These are phyloP conservation scores for Trachymyrmex cornetzi DNA, from an alignment of 1,140 invertebrate genomes.

Conservation along the genomic window DNA sequence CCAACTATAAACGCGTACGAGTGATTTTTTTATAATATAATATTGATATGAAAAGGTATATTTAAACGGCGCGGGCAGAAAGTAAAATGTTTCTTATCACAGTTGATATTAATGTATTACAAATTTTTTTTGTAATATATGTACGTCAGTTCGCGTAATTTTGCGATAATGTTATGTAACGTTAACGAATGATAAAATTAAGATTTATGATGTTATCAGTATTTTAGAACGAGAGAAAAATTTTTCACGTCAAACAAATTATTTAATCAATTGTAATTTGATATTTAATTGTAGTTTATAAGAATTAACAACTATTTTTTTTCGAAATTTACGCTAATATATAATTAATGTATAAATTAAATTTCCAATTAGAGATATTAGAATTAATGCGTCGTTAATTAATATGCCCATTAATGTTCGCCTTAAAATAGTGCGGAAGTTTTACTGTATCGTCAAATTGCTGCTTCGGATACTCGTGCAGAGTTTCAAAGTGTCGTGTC, in stretches of 20 bases:
- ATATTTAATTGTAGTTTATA: conserved; percentile 13
- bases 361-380: not conserved
- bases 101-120: not conserved
- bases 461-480: conserved; percentile 39
- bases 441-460: conserved; percentile 66
- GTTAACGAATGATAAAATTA: not conserved
- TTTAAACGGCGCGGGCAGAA: not conserved
- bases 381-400: conserved; percentile 55
- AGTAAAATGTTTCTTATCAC: not conserved
- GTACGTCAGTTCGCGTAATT: not conserved
- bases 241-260: not conserved
- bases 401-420: conserved; percentile 59
- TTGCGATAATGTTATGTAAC: not conserved
- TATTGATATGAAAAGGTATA: not conserved
- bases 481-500: conserved; percentile 60
- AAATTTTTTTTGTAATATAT: not conserved
- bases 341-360: too few relatives aligned
- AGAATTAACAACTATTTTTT: not conserved
- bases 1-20: not conserved
- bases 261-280: conserved; percentile 17
- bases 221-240: not conserved
- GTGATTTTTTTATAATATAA: not conserved
- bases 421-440: conserved; percentile 57
- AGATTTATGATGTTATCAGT: not conserved
- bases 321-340: not conserved